Evolutionary conservation across 2,888 invertebrate genomes (phyloP).

Genomic region (Tupiocoris notatus): DNA sequence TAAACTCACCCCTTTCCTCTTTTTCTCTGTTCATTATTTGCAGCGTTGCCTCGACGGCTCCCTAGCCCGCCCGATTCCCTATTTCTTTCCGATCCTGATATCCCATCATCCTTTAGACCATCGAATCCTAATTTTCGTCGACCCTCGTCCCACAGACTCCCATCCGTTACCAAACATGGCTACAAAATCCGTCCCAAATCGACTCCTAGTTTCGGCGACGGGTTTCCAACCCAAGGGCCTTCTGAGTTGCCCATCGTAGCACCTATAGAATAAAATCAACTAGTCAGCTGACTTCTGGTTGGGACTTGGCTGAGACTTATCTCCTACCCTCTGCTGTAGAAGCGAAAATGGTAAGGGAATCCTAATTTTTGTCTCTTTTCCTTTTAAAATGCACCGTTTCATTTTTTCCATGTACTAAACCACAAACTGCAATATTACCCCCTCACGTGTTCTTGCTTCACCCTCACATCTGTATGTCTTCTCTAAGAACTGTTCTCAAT

Average conservation of each 20-base stretch:
- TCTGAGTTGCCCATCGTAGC: conserved; percentile 12
- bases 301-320: conserved; percentile 12
- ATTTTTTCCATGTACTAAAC: background rate
- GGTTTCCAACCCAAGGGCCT: background rate
- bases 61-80: background rate
- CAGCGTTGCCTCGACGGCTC: conserved; percentile 21
- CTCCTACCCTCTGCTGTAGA: conserved; percentile 23
- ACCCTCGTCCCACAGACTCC: background rate
- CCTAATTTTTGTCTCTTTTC: conserved; percentile 7
- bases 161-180: conserved; percentile 8
- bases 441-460: too few species aligned
- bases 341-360: conserved; percentile 34
- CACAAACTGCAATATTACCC: background rate
- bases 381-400: conserved; percentile 1
- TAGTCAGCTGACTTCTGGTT: conserved; percentile 21
- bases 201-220: conserved; percentile 26
- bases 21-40: conserved; percentile 33
- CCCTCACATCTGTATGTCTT: too few species aligned
- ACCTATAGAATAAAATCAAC: conserved; percentile 17
- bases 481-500: too few species aligned
- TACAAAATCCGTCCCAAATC: conserved; percentile 26
- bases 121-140: conserved; percentile 6
- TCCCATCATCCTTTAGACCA: background rate
- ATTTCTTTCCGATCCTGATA: background rate
- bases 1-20: conserved; percentile 1